Percentiles rank a stretch among this genome's conserved stretches.
These are phyloP conservation scores for Sialis lutaria DNA, from an alignment of 2,888 invertebrate species.

Conservation along the genomic window DNA sequence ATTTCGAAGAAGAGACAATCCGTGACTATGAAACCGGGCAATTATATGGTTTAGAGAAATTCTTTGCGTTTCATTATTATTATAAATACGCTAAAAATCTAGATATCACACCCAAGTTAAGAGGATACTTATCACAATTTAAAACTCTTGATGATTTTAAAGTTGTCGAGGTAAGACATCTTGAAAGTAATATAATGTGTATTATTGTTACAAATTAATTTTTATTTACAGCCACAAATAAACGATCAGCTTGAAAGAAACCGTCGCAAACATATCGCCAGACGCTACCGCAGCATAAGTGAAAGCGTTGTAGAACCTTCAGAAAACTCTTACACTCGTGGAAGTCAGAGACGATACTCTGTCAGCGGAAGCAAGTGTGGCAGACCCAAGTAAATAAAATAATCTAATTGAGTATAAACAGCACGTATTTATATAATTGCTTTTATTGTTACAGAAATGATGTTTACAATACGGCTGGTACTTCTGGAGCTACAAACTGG, in stretches of 20 bases:
- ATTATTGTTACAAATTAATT: not conserved
- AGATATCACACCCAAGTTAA: conserved; percentile 54
- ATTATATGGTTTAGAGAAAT: conserved; percentile 95
- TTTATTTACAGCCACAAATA: conserved; percentile 35
- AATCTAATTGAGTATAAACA: no score
- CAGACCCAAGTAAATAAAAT: not conserved
- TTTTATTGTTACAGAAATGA: no score
- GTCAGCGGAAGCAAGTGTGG: not conserved
- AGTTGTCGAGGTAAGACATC: conserved; percentile 44
- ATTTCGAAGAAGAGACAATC: conserved; percentile 88
- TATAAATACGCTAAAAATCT: conserved; percentile 66
- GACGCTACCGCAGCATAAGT: conserved; percentile 46
- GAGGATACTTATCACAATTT: conserved; percentile 58
- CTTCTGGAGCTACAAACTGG: no score
- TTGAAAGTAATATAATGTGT: not conserved
- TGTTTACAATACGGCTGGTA: no score
- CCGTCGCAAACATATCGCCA: conserved; percentile 25
- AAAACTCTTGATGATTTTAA: conserved; percentile 82
- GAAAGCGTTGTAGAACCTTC: conserved; percentile 28
- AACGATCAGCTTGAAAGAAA: conserved; percentile 37
- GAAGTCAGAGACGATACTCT: conserved; percentile 1
- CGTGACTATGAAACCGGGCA: conserved; percentile 84
- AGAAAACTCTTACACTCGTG: not conserved
- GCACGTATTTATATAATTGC: no score
- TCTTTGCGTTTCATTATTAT: conserved; percentile 98